These are phyloP conservation scores for Noctua comes DNA, from an alignment of 2,888 invertebrate genomes.

Conservation along the genomic window DNA sequence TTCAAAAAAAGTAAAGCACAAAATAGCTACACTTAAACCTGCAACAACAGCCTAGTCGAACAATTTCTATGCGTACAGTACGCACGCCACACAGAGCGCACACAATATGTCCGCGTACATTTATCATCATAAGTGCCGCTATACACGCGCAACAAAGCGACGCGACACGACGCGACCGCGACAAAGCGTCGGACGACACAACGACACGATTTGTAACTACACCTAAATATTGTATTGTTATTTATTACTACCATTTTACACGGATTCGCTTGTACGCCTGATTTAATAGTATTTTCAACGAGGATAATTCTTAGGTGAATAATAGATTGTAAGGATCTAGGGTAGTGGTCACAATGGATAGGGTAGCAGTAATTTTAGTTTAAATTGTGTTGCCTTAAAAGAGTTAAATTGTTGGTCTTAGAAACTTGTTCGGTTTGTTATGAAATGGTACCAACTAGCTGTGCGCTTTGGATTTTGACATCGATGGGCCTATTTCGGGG, in stretches of 20 bases:
- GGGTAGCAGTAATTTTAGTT: constrained; percentile 66
- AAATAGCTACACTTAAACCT: constrained; percentile 5
- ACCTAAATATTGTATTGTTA: constrained; percentile 73
- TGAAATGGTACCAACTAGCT: constrained; percentile 19
- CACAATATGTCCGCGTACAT: constrained; percentile 79
- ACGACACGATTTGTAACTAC: constrained; percentile 70
- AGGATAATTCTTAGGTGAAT: constrained; percentile 67
- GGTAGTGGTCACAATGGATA: constrained; percentile 60
- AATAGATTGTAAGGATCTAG: constrained; percentile 65
- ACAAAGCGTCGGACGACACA: constrained; percentile 65
- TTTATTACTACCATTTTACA: constrained; percentile 70
- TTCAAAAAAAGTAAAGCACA: not conserved
- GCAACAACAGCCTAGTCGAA: constrained; percentile 16
- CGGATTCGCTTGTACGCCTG: constrained; percentile 69
- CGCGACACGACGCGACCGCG: constrained; percentile 63
- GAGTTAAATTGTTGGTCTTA: constrained; percentile 49
- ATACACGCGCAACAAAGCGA: constrained; percentile 75
- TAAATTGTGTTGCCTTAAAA: constrained; percentile 61
- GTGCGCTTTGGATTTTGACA: not conserved
- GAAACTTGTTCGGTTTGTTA: constrained; percentile 18
- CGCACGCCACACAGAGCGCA: constrained; percentile 67
- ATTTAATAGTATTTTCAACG: constrained; percentile 72
- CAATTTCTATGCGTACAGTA: constrained; percentile 72
- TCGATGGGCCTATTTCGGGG: not conserved
- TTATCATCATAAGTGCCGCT: constrained; percentile 87